Conservation (phyloP, 1,140 invertebrate species). For the Dendrolimus punctatus region DNA sequence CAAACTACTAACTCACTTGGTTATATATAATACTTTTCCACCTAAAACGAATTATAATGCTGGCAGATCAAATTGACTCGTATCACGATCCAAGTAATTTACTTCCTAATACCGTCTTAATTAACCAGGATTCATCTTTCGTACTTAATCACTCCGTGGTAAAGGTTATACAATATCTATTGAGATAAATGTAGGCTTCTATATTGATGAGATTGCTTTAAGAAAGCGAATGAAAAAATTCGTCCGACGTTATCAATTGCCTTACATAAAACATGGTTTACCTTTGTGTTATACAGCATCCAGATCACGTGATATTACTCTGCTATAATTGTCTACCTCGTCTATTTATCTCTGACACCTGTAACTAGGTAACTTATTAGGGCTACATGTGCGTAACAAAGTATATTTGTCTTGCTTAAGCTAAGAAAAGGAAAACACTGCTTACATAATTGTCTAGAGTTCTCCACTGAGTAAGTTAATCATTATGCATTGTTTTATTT, state of each 20-base stretch:
- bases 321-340: slow-evolving; percentile 18
- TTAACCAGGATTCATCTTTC: slow-evolving; percentile 17
- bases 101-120: slow-evolving; percentile 10
- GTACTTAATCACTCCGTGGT: slow-evolving; percentile 10
- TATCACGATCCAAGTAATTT: slow-evolving; percentile 17
- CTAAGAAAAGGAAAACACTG: slow-evolving; percentile 6
- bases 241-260: slow-evolving; percentile 10
- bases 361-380: slow-evolving; percentile 28
- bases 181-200: not conserved
- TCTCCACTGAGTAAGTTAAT: no score
- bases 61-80: slow-evolving; percentile 17
- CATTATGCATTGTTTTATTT: no score
- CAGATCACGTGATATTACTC: slow-evolving; percentile 6
- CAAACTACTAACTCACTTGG: slow-evolving; percentile 4
- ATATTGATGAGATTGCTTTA: no score
- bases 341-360: slow-evolving; percentile 26
- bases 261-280: slow-evolving; percentile 18
- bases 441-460: not conserved
- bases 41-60: slow-evolving; percentile 10
- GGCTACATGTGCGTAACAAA: slow-evolving; percentile 12
- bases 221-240: no score
- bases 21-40: slow-evolving; percentile 15
- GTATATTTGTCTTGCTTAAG: slow-evolving; percentile 21
- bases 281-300: slow-evolving; percentile 16
- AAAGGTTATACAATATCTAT: slow-evolving; percentile 6